phyloP scores from a whole-genome alignment of 2,113 vertebrate genomes.

The Pollachius pollachius region DNA sequence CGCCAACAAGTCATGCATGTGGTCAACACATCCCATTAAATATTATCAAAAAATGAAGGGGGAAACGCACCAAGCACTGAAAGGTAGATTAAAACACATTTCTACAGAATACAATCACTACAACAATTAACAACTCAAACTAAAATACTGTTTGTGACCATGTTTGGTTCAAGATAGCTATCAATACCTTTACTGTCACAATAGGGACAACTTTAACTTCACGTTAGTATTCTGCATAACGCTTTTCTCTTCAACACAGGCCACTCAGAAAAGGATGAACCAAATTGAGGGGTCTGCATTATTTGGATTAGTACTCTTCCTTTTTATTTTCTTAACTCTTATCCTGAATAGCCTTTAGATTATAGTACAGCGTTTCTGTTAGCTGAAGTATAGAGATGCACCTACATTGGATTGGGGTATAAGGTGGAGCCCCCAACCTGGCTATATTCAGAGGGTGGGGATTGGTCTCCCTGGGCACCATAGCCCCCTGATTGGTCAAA shows the following conservation, averaged over 20 bases:
- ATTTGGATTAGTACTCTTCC: not conserved
- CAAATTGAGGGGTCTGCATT: not conserved
- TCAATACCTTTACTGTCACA: not conserved
- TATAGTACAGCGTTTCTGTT: constrained; percentile 8
- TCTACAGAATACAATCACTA: constrained; percentile 62
- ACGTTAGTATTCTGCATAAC: no score
- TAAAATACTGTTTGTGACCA: constrained; percentile 60
- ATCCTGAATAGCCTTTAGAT: constrained; percentile 32
- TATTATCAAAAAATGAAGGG: constrained; percentile 51
- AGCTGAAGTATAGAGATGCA: not conserved
- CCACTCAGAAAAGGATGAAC: not conserved
- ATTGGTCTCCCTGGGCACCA: constrained; percentile 73
- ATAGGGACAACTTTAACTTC: not conserved
- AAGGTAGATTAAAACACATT: constrained; percentile 32
- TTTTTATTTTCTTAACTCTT: constrained; percentile 13
- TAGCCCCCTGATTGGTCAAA: constrained; percentile 82
- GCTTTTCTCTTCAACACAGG: no score
- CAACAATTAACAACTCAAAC: constrained; percentile 59
- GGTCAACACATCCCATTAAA: constrained; percentile 17
- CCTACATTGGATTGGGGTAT: constrained; percentile 88
- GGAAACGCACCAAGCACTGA: constrained; percentile 71
- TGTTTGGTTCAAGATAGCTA: constrained; percentile 43
- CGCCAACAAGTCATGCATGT: constrained; percentile 57
- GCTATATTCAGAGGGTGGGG: constrained; percentile 78
- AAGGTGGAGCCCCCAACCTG: constrained; percentile 86